phyloP scores from a whole-genome alignment of 2,888 invertebrate genomes.

The Cancer borealis region DNA sequence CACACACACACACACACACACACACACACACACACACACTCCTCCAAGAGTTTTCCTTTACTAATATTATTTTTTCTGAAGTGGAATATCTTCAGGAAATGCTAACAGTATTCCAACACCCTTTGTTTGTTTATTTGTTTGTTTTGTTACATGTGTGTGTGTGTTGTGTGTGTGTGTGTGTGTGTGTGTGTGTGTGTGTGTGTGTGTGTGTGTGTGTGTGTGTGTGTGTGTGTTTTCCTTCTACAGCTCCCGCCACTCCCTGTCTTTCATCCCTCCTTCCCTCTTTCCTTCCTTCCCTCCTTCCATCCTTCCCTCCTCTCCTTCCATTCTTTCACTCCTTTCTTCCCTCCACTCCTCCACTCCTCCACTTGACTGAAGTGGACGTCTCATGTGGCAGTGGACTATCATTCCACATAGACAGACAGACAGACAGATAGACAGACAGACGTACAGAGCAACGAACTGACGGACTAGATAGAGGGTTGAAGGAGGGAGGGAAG shows the following conservation, averaged over 20 bases:
- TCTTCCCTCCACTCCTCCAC: neutral
- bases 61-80: neutral
- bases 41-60: neutral
- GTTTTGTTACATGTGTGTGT: no score
- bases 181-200: no score
- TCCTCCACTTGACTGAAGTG: neutral
- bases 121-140: neutral
- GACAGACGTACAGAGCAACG: neutral
- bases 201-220: no score
- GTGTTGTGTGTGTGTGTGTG: no score
- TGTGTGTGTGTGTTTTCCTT: no score
- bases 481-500: neutral
- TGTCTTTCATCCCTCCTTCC: neutral
- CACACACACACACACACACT: conserved; percentile 45
- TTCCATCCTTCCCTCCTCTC: neutral
- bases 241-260: neutral
- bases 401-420: neutral
- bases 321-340: neutral
- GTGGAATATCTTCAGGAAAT: neutral
- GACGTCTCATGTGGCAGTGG: no score
- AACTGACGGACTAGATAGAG: neutral
- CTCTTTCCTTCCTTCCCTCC: neutral
- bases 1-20: conserved; percentile 30
- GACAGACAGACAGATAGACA: neutral
- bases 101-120: neutral